Conservation (phyloP, 1,140 invertebrate species). For the Drosophila funebris region DNA sequence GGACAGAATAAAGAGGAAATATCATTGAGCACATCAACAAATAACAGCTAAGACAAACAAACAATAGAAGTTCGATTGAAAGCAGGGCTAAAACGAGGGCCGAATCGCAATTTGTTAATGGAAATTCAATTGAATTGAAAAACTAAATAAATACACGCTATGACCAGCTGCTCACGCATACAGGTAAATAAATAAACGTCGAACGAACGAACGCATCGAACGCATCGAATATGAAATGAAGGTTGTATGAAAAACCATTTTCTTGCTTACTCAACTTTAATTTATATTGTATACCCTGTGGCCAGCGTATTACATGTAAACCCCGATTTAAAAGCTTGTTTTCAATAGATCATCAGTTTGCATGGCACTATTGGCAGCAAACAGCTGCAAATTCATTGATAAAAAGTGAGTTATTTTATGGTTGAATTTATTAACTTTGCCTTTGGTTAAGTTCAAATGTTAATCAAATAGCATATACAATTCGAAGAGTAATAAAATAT, state of each 20-base stretch:
- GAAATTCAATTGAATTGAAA: constrained; percentile 77
- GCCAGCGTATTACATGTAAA: too few relatives aligned
- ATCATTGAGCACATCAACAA: constrained; percentile 3
- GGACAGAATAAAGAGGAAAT: constrained; percentile 7
- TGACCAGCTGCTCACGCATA: constrained; percentile 10
- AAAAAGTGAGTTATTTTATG: too few relatives aligned
- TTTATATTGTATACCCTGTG: neutral
- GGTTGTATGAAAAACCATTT: constrained; percentile 7
- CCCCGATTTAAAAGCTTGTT: too few relatives aligned
- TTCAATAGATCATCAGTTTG: too few relatives aligned
- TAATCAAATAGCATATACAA: neutral
- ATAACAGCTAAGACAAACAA: constrained; percentile 3
- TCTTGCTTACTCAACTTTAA: constrained; percentile 8
- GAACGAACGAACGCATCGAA: constrained; percentile 17
- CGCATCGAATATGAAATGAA: constrained; percentile 60
- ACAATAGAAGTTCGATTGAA: neutral
- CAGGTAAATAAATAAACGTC: constrained; percentile 53
- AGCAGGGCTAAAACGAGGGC: neutral
- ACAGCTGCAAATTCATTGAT: too few relatives aligned
- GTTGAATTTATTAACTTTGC: too few relatives aligned
- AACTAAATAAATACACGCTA: constrained; percentile 66
- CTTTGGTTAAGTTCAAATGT: too few relatives aligned
- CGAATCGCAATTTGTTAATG: constrained; percentile 73
- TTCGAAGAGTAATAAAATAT: neutral
- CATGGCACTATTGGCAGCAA: too few relatives aligned